Evolutionary conservation across 2,888 invertebrate species (phyloP).

Genomic region (Lasioglossum vierecki): DNA sequence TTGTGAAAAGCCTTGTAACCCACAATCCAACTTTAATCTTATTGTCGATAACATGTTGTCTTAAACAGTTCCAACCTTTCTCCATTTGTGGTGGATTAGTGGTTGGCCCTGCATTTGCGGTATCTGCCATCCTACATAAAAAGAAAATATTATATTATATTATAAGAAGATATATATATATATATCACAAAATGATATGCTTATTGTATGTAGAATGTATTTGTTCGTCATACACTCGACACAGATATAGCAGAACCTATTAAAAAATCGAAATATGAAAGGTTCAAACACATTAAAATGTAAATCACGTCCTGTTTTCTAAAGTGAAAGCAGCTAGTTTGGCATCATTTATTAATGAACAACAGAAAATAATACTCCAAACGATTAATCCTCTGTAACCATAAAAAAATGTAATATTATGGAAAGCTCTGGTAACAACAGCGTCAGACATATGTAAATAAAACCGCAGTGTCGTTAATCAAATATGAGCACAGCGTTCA

Average conservation of each 20-base stretch:
- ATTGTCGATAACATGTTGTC: slow-evolving; percentile 90
- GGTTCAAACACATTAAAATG: slow-evolving; percentile 20
- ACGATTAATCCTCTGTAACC: neutral
- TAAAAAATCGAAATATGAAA: neutral
- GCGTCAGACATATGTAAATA: neutral
- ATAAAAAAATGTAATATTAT: neutral
- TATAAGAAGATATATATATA: neutral
- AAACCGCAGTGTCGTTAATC: neutral
- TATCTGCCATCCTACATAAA: slow-evolving; percentile 76
- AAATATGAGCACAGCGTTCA: slow-evolving; percentile 8
- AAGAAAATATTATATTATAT: neutral
- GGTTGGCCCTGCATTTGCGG: slow-evolving; percentile 65
- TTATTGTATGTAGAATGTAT: neutral
- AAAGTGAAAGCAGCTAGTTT: slow-evolving; percentile 64
- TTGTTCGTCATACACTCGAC: neutral
- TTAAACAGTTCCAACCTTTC: slow-evolving; percentile 88
- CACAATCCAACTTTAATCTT: slow-evolving; percentile 95
- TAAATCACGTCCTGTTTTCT: slow-evolving; percentile 56
- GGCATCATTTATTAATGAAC: slow-evolving; percentile 21
- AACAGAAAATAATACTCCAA: neutral
- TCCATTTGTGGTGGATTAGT: slow-evolving; percentile 70
- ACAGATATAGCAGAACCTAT: neutral
- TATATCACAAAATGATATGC: neutral
- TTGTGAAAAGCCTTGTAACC: slow-evolving; percentile 93
- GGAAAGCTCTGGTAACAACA: neutral